Conservation (phyloP, 2,888 invertebrate species). For the Andrena trimmerana region DNA sequence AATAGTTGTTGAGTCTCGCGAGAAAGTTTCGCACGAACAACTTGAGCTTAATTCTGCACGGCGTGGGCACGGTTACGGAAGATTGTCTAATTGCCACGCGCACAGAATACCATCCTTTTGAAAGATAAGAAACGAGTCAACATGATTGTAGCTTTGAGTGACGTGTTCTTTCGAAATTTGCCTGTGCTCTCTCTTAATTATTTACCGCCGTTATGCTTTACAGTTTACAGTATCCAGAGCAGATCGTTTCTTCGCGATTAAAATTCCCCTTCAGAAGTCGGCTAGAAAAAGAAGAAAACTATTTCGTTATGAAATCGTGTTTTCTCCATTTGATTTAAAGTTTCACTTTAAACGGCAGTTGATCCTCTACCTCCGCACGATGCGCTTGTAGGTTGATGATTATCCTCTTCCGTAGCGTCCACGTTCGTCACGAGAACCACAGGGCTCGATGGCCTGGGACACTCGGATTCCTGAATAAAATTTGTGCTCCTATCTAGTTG, state of each 20-base stretch:
- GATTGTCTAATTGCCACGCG: conserved; percentile 29
- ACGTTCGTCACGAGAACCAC: conserved; percentile 42
- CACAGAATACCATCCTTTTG: background rate
- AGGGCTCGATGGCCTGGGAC: conserved; percentile 65
- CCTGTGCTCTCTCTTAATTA: background rate
- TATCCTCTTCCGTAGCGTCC: conserved; percentile 28
- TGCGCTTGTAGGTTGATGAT: background rate
- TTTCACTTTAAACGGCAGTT: conserved; percentile 44
- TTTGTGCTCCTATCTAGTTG: conserved; percentile 33
- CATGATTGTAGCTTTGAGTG: background rate
- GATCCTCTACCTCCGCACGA: conserved; percentile 33
- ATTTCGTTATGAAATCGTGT: background rate
- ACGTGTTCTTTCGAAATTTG: conserved; percentile 1
- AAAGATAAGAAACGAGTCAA: background rate
- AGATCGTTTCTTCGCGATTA: background rate
- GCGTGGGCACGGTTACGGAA: conserved; percentile 6
- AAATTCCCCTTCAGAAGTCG: background rate
- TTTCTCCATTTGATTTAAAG: background rate
- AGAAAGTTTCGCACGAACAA: conserved; percentile 9
- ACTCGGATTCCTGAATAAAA: conserved; percentile 46
- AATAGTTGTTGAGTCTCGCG: conserved; percentile 53
- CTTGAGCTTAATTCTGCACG: conserved; percentile 32
- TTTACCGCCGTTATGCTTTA: background rate
- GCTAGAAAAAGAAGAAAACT: background rate
- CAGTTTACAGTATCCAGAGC: background rate